Conservation (phyloP, 2,113 vertebrate species). For the Upupa epops region DNA sequence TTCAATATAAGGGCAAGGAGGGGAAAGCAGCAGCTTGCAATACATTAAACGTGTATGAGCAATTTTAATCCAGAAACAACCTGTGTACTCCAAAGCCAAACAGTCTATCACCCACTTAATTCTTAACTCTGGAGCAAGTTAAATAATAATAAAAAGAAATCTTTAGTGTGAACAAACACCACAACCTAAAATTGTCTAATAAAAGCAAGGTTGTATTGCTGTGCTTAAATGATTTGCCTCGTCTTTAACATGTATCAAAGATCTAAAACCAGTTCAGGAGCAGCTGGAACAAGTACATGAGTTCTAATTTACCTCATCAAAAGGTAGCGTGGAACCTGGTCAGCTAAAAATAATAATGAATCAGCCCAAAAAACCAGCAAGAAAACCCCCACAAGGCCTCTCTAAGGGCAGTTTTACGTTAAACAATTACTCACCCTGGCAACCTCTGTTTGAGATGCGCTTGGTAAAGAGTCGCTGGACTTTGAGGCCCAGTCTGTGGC, state of each 20-base stretch:
- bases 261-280: accelerated
- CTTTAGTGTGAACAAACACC: accelerated
- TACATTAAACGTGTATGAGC: neutral
- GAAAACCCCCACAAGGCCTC: neutral
- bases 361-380: neutral
- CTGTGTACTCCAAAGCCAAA: neutral
- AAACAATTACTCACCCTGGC: slow-evolving; percentile 54
- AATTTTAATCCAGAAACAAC: neutral
- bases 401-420: neutral
- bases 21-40: neutral
- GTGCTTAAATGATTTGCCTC: accelerated
- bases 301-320: neutral
- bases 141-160: neutral
- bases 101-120: neutral
- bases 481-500: slow-evolving; percentile 18
- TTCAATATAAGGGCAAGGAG: neutral
- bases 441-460: slow-evolving; percentile 29
- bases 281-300: neutral
- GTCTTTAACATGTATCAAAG: neutral
- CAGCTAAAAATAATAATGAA: neutral
- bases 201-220: no score
- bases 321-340: accelerated
- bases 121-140: neutral
- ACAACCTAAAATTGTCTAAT: neutral
- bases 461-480: neutral